These are phyloP conservation scores for Lepidocolaptes lacrymiger DNA, from an alignment of 2,797 vertebrate genomes.

Conservation along the genomic window DNA sequence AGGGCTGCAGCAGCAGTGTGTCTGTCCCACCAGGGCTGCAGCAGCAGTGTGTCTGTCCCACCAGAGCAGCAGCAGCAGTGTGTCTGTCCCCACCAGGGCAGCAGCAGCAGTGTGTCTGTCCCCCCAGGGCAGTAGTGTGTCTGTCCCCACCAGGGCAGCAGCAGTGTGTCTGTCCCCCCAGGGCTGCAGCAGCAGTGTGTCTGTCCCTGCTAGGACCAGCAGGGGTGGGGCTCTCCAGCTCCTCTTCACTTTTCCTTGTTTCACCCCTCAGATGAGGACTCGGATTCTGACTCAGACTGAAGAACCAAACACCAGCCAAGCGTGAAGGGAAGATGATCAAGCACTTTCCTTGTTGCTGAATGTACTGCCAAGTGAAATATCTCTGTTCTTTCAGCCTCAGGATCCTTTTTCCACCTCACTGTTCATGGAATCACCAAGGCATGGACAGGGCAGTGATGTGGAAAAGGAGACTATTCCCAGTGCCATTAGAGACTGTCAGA, in stretches of 20 bases:
- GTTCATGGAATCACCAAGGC: background rate
- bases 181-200: too few species aligned
- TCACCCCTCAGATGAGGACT: conserved; percentile 83
- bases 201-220: too few species aligned
- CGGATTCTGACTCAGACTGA: conserved; percentile 90
- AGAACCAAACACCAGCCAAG: background rate
- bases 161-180: too few species aligned
- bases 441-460: background rate
- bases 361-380: background rate
- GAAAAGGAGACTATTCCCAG: background rate
- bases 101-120: too few species aligned
- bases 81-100: too few species aligned
- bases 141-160: too few species aligned
- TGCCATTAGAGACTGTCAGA: background rate
- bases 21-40: too few species aligned
- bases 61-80: too few species aligned
- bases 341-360: background rate
- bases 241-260: conserved; percentile 1
- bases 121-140: too few species aligned
- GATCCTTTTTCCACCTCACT: background rate
- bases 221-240: background rate
- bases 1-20: too few species aligned
- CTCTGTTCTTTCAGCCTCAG: background rate
- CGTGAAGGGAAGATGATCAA: background rate
- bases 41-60: too few species aligned